These are phyloP conservation scores for Conomelus anceps DNA, from an alignment of 2,888 invertebrate genomes.

Conservation along the genomic window DNA sequence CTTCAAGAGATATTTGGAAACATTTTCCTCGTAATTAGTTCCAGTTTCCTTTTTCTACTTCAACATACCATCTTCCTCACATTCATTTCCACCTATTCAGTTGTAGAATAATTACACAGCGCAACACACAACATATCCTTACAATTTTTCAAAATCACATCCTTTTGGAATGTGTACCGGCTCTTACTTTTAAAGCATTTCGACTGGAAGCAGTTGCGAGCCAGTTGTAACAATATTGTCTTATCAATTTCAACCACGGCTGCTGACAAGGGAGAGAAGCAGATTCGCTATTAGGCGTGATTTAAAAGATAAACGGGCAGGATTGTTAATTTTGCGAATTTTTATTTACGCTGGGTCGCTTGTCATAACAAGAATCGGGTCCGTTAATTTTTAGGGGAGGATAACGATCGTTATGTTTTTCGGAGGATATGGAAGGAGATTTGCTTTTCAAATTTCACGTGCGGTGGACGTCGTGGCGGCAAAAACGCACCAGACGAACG, in stretches of 20 bases:
- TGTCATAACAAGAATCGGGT: neutral
- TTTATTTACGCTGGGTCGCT: neutral
- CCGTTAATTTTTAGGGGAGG: neutral
- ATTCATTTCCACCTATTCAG: neutral
- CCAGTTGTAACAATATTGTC: neutral
- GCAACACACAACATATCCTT: neutral
- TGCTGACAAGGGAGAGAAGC: neutral
- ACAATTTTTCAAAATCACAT: neutral
- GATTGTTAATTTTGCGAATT: neutral
- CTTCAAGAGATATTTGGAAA: no score
- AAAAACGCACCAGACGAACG: no score
- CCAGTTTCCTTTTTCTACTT: no score
- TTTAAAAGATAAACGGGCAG: neutral
- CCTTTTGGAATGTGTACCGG: neutral
- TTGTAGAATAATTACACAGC: neutral
- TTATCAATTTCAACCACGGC: neutral
- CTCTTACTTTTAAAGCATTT: neutral
- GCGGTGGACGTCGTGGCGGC: neutral
- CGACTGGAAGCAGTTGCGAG: neutral
- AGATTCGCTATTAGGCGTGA: neutral
- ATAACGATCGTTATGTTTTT: neutral
- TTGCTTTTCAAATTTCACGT: conserved; percentile 9
- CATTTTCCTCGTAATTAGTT: no score
- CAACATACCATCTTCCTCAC: neutral
- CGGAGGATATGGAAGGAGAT: neutral